Conservation (phyloP, 2,888 invertebrate species). For the Andrena minutula region DNA sequence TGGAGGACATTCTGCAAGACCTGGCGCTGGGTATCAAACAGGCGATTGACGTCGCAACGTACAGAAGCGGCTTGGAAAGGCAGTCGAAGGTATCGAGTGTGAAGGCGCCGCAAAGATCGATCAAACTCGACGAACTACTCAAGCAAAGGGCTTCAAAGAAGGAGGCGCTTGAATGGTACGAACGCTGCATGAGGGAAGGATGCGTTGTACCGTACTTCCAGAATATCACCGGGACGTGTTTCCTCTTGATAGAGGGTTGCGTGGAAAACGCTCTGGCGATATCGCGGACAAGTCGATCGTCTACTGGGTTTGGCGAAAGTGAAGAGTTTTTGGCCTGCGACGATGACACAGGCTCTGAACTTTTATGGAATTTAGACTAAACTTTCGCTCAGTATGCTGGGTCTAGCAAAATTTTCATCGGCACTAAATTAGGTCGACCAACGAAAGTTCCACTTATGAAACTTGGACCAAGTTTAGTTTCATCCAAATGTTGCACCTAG, state of each 20-base stretch:
- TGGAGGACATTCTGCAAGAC: slow-evolving; percentile 43
- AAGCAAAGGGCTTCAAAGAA: slow-evolving; percentile 41
- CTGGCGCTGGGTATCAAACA: slow-evolving; percentile 66
- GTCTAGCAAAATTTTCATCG: slow-evolving; percentile 4
- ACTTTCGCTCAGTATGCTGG: not conserved
- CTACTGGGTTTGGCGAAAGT: not conserved
- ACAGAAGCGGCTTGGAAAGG: slow-evolving; percentile 55
- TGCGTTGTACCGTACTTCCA: slow-evolving; percentile 73
- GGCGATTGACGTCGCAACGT: slow-evolving; percentile 61
- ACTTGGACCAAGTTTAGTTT: too few species aligned
- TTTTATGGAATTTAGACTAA: slow-evolving; percentile 13
- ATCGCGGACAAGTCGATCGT: not conserved
- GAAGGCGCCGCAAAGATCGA: slow-evolving; percentile 42
- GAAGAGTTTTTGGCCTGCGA: not conserved
- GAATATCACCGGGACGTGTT: slow-evolving; percentile 69
- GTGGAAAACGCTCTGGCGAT: slow-evolving; percentile 49
- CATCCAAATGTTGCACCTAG: too few species aligned
- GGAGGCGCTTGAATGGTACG: slow-evolving; percentile 72
- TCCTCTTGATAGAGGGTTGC: slow-evolving; percentile 67
- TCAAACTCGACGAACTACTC: slow-evolving; percentile 38
- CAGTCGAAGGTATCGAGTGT: slow-evolving; percentile 12
- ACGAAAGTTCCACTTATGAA: not conserved
- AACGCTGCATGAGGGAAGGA: slow-evolving; percentile 69
- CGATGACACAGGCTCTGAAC: too few species aligned
- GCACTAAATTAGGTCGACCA: slow-evolving; percentile 25